phyloP scores from a whole-genome alignment of 2,888 invertebrate genomes.

The Globia sparganii region DNA sequence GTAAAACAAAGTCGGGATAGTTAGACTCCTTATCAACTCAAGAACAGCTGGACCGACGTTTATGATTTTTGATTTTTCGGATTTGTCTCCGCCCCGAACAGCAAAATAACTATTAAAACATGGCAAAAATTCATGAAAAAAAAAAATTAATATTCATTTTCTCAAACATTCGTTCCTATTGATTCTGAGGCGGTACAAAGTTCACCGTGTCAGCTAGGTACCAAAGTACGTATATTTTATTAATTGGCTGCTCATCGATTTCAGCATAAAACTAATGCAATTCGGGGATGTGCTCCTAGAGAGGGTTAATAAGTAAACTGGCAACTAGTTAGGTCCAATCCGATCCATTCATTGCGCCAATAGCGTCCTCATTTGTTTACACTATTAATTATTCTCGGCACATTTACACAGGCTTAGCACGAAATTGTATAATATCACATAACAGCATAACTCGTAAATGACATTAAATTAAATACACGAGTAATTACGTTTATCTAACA shows the following conservation, averaged over 20 bases:
- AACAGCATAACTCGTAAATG: slow-evolving; percentile 37
- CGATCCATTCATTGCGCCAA: background rate
- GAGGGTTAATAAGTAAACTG: background rate
- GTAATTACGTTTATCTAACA: slow-evolving; percentile 40
- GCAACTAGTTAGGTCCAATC: background rate
- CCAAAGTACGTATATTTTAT: background rate
- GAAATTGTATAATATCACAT: slow-evolving; percentile 36
- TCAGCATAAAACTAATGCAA: background rate
- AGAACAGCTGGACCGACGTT: too few relatives aligned
- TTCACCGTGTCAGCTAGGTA: too few relatives aligned
- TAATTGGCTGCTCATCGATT: background rate
- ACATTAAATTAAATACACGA: slow-evolving; percentile 48
- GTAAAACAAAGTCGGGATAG: too few relatives aligned
- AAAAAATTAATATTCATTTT: too few relatives aligned
- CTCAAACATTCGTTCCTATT: too few relatives aligned
- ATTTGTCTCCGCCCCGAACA: too few relatives aligned
- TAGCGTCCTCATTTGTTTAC: slow-evolving; percentile 10
- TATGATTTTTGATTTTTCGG: too few relatives aligned
- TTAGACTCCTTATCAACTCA: too few relatives aligned
- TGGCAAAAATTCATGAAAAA: too few relatives aligned
- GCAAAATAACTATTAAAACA: too few relatives aligned
- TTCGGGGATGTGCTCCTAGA: too few relatives aligned
- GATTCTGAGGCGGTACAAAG: too few relatives aligned
- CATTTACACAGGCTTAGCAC: slow-evolving; percentile 30
- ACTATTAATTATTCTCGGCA: slow-evolving; percentile 13